Base-by-base conservation (phyloP, 2,113 vertebrate species). In the Misgurnus anguillicaudatus region DNA sequence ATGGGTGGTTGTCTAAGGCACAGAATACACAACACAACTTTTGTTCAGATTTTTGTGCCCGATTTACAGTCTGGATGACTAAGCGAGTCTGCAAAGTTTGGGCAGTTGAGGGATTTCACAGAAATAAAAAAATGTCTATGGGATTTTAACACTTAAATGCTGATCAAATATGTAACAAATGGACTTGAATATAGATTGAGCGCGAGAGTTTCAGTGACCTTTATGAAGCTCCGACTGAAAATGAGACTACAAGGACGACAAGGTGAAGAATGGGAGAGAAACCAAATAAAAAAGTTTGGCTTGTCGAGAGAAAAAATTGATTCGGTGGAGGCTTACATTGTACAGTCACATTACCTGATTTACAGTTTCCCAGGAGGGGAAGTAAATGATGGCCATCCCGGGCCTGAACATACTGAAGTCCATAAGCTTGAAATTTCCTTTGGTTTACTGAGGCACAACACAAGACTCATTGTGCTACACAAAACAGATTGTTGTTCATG, bases 361-460 rank as follows among this genome's bases (percentile, higher is more conserved):
- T 70, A 64, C 24, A 45, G 39, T 14, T 75, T 64, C 48, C 70
- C n/a, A 42, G 70, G 41, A 62, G 45, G 53, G 41, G 9, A 48
- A 9, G 11, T 3, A 13, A 48, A 41, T 64, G 58, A 70, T 16
- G 58, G 21, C 5, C 53, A 9, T 74, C 39, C 65, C n/a, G 6
- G 5, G 11, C 65, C 36, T 47, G 11, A 16, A 9, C 13, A 31
- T 58, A 47, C 13, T 11, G 75, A 58, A 21, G 55, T 58, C 66
- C 24, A 48, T 57, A 38, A 39, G 51, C 39, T 11, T 42, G 42
- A 69, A 21, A 48, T 57, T 39, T 19, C 6, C n/a, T 73, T 60
- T 78, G 67, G 78, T 72, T 66, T 65, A 60, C 75, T 60, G 64
- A 60, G n/a, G n/a, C 64, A 68, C 24, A 68, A 53, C 63, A 53